Base-by-base conservation (phyloP, 2,113 vertebrate genomes). In the Eurystomus gularis region DNA sequence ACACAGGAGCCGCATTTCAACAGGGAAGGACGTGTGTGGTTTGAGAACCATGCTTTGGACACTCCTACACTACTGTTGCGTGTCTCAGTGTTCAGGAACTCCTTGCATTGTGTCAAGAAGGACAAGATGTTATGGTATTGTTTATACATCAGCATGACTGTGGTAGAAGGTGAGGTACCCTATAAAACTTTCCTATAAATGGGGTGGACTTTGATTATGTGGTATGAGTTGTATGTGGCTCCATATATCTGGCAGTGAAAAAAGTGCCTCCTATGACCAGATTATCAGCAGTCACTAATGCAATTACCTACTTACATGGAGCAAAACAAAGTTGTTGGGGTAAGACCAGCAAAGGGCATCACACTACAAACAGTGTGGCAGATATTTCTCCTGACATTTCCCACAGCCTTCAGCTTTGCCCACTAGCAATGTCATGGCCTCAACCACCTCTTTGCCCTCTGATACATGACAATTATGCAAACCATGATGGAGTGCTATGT, bases 11-110 rank as follows among this genome's bases (percentile, higher is more conserved):
- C 2, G 1, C 54, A 55, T 54, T 70, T 84, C 58, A 54, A 46
- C 23, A 62, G 66, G 7, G 0, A 2, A 42, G 24, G 28, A 39
- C 0, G 2, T 11, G 3, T 40, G 54, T 55, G 29, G 24, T 70
- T 91, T 60, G 64, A 70, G 25, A 90, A 55, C 25, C 7, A 3
- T 2, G 0, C 26, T 81, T 82, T 73, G 44, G 40, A 54, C 26
- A 17, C 44, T 64, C 42, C 15, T 49, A 1, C 0, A 0, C 11
- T 72, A 17, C 39, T 39, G 15, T 25, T 58, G 11, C 1, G 0
- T 60, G 58, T 60, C 54, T 49, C 35, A 21, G 17, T 25, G 33
- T 66, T 79, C 28, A 60, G 84, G 37, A 88, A 17, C 35, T 54
- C 7, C 35, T 28, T 42, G 14, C 26, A 8, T 26, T 71, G 24